These are phyloP conservation scores for Mellivora capensis DNA, from an alignment of 2,113 vertebrate species.

Conservation along the genomic window DNA sequence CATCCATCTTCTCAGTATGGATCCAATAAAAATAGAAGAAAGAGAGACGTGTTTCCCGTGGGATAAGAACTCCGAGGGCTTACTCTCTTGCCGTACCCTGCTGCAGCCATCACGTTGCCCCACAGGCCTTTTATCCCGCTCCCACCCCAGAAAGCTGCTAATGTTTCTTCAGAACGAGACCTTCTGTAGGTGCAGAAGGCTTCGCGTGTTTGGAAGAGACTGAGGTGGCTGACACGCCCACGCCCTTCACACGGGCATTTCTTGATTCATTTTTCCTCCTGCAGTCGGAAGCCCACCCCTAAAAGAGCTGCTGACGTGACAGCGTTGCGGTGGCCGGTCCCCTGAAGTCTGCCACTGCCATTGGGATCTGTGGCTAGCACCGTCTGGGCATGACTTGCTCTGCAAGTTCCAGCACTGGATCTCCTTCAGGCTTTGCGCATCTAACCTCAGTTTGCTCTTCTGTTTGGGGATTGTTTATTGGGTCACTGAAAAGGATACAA, in stretches of 20 bases:
- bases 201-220: conserved; percentile 93
- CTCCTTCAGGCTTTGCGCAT: conserved; percentile 94
- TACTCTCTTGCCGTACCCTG: background rate
- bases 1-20: background rate
- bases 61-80: background rate
- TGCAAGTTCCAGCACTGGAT: conserved; percentile 90
- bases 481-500: background rate
- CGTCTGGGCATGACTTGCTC: conserved; percentile 85
- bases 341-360: conserved; percentile 87
- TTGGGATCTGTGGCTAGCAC: conserved; percentile 93
- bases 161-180: conserved; percentile 94
- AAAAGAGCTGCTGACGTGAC: conserved; percentile 76
- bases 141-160: conserved; percentile 95
- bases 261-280: conserved; percentile 83
- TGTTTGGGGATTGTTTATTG: conserved; percentile 82
- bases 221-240: conserved; percentile 92
- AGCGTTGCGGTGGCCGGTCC: conserved; percentile 88
- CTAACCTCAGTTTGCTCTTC: conserved; percentile 88
- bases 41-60: background rate
- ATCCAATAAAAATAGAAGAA: background rate
- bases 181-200: conserved; percentile 88
- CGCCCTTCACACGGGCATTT: conserved; percentile 75
- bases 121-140: conserved; percentile 86
- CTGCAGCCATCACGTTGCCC: background rate
- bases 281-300: conserved; percentile 88